Conservation (phyloP, 2,797 vertebrate genomes). For the Pachyuromys duprasi region DNA sequence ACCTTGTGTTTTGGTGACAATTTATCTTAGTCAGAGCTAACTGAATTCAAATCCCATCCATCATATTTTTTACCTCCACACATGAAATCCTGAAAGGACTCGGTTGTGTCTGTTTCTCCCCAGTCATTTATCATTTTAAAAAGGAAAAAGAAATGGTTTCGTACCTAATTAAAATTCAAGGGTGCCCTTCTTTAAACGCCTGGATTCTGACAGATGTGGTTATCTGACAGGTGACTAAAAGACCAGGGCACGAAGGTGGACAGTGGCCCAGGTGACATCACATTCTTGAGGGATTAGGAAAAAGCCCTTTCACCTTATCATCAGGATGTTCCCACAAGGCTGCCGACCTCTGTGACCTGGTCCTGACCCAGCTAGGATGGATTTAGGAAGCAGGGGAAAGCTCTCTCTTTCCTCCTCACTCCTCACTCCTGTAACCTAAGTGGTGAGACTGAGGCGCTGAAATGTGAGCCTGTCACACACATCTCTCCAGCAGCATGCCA, state of each 20-base stretch:
- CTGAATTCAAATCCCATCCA: conserved; percentile 76
- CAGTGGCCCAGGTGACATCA: background rate
- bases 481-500: conserved; percentile 42
- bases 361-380: background rate
- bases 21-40: conserved; percentile 76
- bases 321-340: conserved; percentile 38
- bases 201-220: background rate
- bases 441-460: conserved; percentile 65
- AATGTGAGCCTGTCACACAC: conserved; percentile 67
- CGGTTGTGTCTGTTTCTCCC: conserved; percentile 59
- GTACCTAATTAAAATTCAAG: conserved; percentile 63
- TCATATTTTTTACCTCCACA: conserved; percentile 69
- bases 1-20: conserved; percentile 43
- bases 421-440: conserved; percentile 23
- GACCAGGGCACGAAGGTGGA: background rate
- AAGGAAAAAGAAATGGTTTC: conserved; percentile 55
- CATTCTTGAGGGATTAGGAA: background rate
- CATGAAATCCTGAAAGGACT: conserved; percentile 73
- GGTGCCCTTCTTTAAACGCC: background rate
- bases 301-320: conserved; percentile 29
- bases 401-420: conserved; percentile 17
- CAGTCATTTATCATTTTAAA: conserved; percentile 74
- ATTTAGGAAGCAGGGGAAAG: background rate
- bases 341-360: conserved; percentile 65
- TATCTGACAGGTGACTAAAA: background rate